A percentile compares a stretch with the other conserved stretches of the same genome.
phyloP scores from a whole-genome alignment of 2,888 invertebrate genomes.

The Zonitis immaculata region DNA sequence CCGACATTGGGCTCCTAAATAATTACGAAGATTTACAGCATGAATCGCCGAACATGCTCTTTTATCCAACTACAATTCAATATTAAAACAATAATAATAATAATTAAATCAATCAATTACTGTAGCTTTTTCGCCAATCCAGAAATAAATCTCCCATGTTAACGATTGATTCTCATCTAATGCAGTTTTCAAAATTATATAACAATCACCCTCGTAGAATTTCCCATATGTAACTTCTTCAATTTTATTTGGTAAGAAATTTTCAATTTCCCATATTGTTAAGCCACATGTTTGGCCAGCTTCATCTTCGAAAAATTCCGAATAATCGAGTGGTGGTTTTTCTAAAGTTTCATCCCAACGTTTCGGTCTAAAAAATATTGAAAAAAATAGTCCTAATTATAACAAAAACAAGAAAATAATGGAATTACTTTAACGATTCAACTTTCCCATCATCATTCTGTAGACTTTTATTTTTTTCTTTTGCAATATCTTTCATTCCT shows the following conservation, averaged over 20 bases:
- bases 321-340: slow-evolving; percentile 94
- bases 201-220: slow-evolving; percentile 99
- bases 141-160: slow-evolving; percentile 96
- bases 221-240: slow-evolving; percentile 93
- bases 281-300: slow-evolving; percentile 90
- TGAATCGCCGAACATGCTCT: slow-evolving; percentile 97
- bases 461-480: slow-evolving; percentile 72
- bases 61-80: slow-evolving; percentile 71
- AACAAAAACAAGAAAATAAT: slow-evolving; percentile 4
- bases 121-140: slow-evolving; percentile 95
- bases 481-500: slow-evolving; percentile 81
- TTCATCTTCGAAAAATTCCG: slow-evolving; percentile 94
- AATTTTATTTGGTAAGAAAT: slow-evolving; percentile 93
- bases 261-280: slow-evolving; percentile 98
- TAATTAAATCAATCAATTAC: slow-evolving; percentile 53
- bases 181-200: slow-evolving; percentile 88
- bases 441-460: slow-evolving; percentile 63
- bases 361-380: slow-evolving; percentile 73
- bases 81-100: slow-evolving; percentile 1
- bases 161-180: slow-evolving; percentile 79
- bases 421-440: slow-evolving; percentile 65
- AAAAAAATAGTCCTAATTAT: background rate
- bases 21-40: slow-evolving; percentile 95
- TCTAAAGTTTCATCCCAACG: slow-evolving; percentile 95
- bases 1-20: slow-evolving; percentile 87